Conservation (phyloP, 1,140 invertebrate genomes). For the Acyrthosiphon pisum region DNA sequence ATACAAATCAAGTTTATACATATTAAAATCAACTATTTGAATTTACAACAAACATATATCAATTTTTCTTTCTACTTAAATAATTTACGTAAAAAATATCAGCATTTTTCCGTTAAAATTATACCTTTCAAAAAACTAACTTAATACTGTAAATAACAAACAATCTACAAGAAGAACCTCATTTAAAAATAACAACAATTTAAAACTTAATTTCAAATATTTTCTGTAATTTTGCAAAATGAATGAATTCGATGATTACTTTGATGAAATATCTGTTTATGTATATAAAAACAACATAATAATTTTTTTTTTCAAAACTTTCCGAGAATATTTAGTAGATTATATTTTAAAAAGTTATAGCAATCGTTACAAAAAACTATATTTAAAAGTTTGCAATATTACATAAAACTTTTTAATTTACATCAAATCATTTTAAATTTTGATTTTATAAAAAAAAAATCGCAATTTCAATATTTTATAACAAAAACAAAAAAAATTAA, state of each 20-base stretch:
- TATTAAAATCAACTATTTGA: neutral
- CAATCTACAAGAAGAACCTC: neutral
- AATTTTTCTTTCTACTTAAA: neutral
- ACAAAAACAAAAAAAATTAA: neutral
- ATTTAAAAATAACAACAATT: neutral
- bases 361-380: neutral
- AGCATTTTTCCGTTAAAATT: neutral
- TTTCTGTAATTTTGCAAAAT: neutral
- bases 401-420: neutral
- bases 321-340: neutral
- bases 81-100: neutral
- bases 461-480: neutral
- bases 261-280: neutral
- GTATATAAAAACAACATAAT: neutral
- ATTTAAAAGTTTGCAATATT: neutral
- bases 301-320: neutral
- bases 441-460: neutral
- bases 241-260: slow-evolving; percentile 2
- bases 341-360: neutral
- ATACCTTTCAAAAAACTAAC: neutral
- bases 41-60: neutral
- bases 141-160: neutral
- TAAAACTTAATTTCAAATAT: neutral
- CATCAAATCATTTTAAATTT: neutral
- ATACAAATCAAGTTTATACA: neutral